Evolutionary conservation across 2,888 invertebrate genomes (phyloP).

Genomic region (Phengaris arion): DNA sequence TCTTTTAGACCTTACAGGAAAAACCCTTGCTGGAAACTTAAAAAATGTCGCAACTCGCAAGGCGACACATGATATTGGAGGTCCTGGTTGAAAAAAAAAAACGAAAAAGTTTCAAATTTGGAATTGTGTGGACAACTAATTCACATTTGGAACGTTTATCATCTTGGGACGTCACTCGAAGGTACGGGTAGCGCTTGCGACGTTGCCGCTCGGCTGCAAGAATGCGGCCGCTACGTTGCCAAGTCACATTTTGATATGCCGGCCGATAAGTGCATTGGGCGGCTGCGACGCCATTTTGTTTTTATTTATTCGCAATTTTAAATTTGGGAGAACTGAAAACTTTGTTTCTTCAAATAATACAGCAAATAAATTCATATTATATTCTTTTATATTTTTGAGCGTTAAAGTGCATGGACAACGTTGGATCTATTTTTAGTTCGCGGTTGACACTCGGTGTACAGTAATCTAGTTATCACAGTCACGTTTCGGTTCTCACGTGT

Average conservation of each 20-base stretch:
- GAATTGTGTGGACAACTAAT: constrained; percentile 43
- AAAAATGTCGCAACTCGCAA: neutral
- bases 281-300: constrained; percentile 66
- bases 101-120: constrained; percentile 9
- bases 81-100: neutral
- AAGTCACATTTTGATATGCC: constrained; percentile 52
- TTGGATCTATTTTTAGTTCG: constrained; percentile 52
- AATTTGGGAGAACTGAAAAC: constrained; percentile 18
- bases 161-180: constrained; percentile 58
- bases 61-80: neutral
- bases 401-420: neutral
- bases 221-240: constrained; percentile 73
- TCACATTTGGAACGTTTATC: constrained; percentile 59
- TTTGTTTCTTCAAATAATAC: neutral
- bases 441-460: constrained; percentile 40
- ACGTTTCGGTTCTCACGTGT: constrained; percentile 42
- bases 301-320: constrained; percentile 39
- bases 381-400: neutral
- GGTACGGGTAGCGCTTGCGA: constrained; percentile 61
- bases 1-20: too few relatives aligned
- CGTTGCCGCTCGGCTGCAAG: constrained; percentile 63
- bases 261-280: constrained; percentile 73
- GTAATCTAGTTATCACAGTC: constrained; percentile 51
- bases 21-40: too few relatives aligned
- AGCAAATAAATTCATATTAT: neutral